These are phyloP conservation scores for Eupsilia transversa DNA, from an alignment of 2,888 invertebrate genomes.

Conservation along the genomic window DNA sequence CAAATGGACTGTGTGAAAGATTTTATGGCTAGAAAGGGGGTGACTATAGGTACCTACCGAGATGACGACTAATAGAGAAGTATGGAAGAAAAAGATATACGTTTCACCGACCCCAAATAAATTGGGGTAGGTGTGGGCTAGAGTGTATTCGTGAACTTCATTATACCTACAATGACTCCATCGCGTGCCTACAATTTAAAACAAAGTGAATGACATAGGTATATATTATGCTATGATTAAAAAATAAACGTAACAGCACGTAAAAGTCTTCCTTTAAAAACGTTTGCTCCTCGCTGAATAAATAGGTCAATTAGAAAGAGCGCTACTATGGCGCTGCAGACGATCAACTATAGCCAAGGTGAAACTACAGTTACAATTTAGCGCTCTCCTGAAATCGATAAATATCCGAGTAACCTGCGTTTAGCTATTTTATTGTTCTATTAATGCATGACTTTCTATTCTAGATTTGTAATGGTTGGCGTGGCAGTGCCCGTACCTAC, in stretches of 20 bases:
- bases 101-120: no score
- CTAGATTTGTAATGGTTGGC: slow-evolving; percentile 4
- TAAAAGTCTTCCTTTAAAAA: slow-evolving; percentile 7
- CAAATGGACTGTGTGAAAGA: no score
- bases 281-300: slow-evolving; percentile 37
- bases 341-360: neutral
- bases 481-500: neutral
- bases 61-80: neutral
- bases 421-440: slow-evolving; percentile 18
- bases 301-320: slow-evolving; percentile 44
- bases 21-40: neutral
- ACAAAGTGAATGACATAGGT: slow-evolving; percentile 11
- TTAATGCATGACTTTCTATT: slow-evolving; percentile 21
- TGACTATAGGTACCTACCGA: neutral
- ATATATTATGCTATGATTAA: slow-evolving; percentile 5
- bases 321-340: slow-evolving; percentile 25
- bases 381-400: slow-evolving; percentile 35
- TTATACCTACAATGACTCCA: neutral
- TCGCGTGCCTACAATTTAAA: neutral
- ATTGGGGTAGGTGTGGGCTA: no score
- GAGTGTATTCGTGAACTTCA: no score
- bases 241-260: slow-evolving; percentile 16
- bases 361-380: slow-evolving; percentile 16
- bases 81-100: neutral
- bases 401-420: neutral